A percentile compares a stretch with the other conserved stretches of the same genome.
Evolutionary conservation across 2,797 vertebrate genomes (phyloP).

Genomic region (Galaxias olidus): DNA sequence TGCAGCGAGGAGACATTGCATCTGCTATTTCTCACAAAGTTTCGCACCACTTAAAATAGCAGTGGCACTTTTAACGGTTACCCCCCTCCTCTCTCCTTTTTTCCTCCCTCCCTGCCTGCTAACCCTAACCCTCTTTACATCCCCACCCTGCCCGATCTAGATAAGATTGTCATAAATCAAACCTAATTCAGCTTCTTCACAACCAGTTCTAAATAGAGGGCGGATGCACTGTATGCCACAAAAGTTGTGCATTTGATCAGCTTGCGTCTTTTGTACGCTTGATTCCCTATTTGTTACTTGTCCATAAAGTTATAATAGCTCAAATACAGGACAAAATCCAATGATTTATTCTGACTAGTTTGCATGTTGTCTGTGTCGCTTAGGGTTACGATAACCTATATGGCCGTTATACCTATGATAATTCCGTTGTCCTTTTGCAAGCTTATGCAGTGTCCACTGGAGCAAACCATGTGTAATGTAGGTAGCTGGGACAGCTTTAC

Average conservation of each 20-base stretch:
- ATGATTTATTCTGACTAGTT: too few species aligned
- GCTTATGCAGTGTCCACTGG: too few species aligned
- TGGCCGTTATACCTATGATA: too few species aligned
- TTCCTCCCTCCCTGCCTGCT: not conserved
- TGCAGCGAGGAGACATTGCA: slow-evolving; percentile 31
- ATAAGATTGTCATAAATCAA: slow-evolving; percentile 55
- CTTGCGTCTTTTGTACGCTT: slow-evolving; percentile 1
- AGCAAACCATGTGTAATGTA: not conserved
- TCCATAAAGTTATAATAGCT: too few species aligned
- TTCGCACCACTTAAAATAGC: slow-evolving; percentile 51
- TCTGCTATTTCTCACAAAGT: slow-evolving; percentile 46
- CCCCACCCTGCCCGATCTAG: slow-evolving; percentile 16
- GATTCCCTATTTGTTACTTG: too few species aligned
- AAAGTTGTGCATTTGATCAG: not conserved
- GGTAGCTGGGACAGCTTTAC: not conserved
- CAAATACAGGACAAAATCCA: too few species aligned
- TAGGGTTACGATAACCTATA: too few species aligned
- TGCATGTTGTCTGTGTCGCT: too few species aligned
- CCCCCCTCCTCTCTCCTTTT: slow-evolving; percentile 6
- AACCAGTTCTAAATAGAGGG: slow-evolving; percentile 33
- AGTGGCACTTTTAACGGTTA: slow-evolving; percentile 33
- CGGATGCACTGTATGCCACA: slow-evolving; percentile 28
- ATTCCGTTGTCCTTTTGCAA: too few species aligned
- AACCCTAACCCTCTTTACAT: not conserved
- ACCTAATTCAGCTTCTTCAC: slow-evolving; percentile 32